Conservation (phyloP, 2,888 invertebrate species). For the Andricus quercusramuli region DNA sequence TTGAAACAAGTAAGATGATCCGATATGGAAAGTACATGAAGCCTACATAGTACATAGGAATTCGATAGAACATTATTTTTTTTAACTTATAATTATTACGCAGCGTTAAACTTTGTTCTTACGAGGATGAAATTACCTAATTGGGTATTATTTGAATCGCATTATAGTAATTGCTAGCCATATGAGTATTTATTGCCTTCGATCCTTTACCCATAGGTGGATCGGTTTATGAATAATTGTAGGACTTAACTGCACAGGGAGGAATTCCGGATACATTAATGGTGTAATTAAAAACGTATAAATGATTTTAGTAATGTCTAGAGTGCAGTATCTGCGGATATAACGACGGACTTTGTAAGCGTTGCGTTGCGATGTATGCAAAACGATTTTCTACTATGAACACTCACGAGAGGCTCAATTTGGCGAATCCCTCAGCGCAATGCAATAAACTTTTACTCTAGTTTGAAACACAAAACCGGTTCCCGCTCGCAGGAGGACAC, state of each 20-base stretch:
- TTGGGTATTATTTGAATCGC: slow-evolving; percentile 5
- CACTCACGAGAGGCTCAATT: slow-evolving; percentile 51
- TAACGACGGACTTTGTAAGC: slow-evolving; percentile 14
- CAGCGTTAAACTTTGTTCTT: slow-evolving; percentile 5
- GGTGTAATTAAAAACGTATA: slow-evolving; percentile 26
- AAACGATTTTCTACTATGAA: slow-evolving; percentile 5
- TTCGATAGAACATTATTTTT: neutral
- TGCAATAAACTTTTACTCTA: slow-evolving; percentile 59
- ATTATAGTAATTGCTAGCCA: slow-evolving; percentile 17
- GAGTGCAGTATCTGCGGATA: slow-evolving; percentile 1
- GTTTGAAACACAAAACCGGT: slow-evolving; percentile 57
- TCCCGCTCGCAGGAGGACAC: slow-evolving; percentile 43
- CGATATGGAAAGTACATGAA: neutral
- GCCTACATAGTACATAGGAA: neutral
- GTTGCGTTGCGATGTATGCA: neutral
- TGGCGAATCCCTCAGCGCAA: slow-evolving; percentile 44
- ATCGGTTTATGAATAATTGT: slow-evolving; percentile 34
- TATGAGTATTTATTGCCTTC: slow-evolving; percentile 27
- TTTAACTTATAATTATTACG: neutral
- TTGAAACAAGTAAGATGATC: neutral
- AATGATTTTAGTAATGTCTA: slow-evolving; percentile 23
- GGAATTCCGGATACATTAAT: slow-evolving; percentile 6
- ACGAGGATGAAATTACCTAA: slow-evolving; percentile 33
- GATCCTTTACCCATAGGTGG: neutral
- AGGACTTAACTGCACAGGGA: neutral